Conservation (phyloP, 2,888 invertebrate genomes). For the Drosophila anceps region DNA sequence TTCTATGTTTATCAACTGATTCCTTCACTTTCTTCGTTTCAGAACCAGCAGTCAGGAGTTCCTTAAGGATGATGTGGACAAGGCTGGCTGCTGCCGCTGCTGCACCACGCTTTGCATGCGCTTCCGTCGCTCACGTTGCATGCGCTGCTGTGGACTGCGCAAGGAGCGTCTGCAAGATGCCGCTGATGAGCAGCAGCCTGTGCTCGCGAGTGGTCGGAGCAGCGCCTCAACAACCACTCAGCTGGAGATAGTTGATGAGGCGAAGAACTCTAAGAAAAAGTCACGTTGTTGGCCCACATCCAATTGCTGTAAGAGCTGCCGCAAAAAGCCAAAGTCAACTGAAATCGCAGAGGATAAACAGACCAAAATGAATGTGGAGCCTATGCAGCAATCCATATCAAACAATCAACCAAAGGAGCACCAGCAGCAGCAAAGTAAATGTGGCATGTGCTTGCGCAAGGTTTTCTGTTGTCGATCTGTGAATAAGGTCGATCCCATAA, state of each 20-base stretch:
- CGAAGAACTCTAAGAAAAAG: slow-evolving; percentile 61
- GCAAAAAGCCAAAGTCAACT: slow-evolving; percentile 77
- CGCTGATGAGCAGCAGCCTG: slow-evolving; percentile 76
- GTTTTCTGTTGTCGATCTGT: slow-evolving; percentile 85
- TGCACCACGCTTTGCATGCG: slow-evolving; percentile 84
- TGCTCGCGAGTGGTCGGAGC: slow-evolving; percentile 75
- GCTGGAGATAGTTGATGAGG: slow-evolving; percentile 81
- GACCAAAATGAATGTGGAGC: slow-evolving; percentile 56
- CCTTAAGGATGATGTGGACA: slow-evolving; percentile 71
- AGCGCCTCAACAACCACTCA: slow-evolving; percentile 75
- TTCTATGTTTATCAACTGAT: neutral
- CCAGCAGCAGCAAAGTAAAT: slow-evolving; percentile 75
- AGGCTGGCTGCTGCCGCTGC: slow-evolving; percentile 79
- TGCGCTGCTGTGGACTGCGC: slow-evolving; percentile 80
- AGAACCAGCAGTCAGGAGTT: slow-evolving; percentile 84
- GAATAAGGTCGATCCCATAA: slow-evolving; percentile 84
- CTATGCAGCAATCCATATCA: slow-evolving; percentile 38
- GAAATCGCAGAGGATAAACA: slow-evolving; percentile 33
- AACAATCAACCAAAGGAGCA: slow-evolving; percentile 53
- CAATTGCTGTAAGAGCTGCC: slow-evolving; percentile 85
- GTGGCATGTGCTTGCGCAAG: slow-evolving; percentile 83
- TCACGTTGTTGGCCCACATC: slow-evolving; percentile 83
- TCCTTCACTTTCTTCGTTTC: neutral
- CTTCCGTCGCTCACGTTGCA: slow-evolving; percentile 83
- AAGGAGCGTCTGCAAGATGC: slow-evolving; percentile 59